These are phyloP conservation scores for Ethmia dodecea DNA, from an alignment of 2,888 invertebrate species.

Conservation along the genomic window DNA sequence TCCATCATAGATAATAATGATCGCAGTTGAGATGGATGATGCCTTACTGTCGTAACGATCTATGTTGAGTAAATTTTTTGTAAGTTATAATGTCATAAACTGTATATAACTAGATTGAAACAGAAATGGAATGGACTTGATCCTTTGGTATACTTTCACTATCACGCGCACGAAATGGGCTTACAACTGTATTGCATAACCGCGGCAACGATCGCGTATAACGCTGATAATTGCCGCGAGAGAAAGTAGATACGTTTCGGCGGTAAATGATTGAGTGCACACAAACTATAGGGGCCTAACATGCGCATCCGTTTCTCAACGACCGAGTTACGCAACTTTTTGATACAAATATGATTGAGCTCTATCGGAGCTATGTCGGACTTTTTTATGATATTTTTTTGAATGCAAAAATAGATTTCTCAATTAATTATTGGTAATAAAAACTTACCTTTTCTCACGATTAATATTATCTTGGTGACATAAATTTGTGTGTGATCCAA, in stretches of 20 bases:
- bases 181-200: conserved; percentile 43
- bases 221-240: conserved; percentile 49
- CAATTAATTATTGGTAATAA: neutral
- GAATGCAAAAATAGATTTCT: no score
- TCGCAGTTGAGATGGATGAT: no score
- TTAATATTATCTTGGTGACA: conserved; percentile 55
- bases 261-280: conserved; percentile 54
- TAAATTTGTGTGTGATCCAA: conserved; percentile 48
- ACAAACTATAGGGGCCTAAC: conserved; percentile 29
- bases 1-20: neutral
- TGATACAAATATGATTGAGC: conserved; percentile 20
- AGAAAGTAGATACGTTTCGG: conserved; percentile 69
- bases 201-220: conserved; percentile 9
- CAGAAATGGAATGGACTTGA: conserved; percentile 15
- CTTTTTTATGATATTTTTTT: no score
- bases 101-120: no score
- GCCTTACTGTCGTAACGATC: no score
- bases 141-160: conserved; percentile 45
- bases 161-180: conserved; percentile 35
- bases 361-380: no score
- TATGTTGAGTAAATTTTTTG: no score
- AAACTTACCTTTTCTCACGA: conserved; percentile 18
- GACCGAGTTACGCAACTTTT: conserved; percentile 38
- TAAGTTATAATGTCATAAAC: no score
- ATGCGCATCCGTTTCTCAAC: conserved; percentile 45